Conservation (phyloP, 2,888 invertebrate species). For the Spisula subtruncata region DNA sequence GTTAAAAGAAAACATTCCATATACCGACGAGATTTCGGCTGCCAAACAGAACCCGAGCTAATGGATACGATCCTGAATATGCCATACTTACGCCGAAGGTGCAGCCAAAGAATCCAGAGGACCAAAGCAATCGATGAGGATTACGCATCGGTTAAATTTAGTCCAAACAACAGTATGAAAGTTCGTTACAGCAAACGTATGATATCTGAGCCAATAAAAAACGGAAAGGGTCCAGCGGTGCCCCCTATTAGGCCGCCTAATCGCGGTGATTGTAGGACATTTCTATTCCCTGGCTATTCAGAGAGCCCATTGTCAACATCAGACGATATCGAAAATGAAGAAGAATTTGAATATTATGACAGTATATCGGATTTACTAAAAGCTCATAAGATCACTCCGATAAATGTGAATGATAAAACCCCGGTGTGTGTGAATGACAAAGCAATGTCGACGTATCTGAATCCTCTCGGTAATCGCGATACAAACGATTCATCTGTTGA, state of each 20-base stretch:
- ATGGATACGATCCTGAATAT: slow-evolving; percentile 64
- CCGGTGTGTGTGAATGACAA: slow-evolving; percentile 60
- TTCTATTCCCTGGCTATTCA: slow-evolving; percentile 66
- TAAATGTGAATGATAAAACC: slow-evolving; percentile 30
- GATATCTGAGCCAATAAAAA: slow-evolving; percentile 52
- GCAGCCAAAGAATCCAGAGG: slow-evolving; percentile 63
- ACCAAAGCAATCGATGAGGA: slow-evolving; percentile 63
- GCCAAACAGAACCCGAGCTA: slow-evolving; percentile 78
- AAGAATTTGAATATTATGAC: slow-evolving; percentile 70
- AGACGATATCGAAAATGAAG: slow-evolving; percentile 69
- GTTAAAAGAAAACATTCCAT: slow-evolving; percentile 62
- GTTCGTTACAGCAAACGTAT: slow-evolving; percentile 50
- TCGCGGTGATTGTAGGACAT: slow-evolving; percentile 46
- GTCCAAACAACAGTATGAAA: slow-evolving; percentile 65
- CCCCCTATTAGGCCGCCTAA: neutral
- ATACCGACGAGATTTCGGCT: slow-evolving; percentile 67
- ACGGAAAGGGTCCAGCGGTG: slow-evolving; percentile 44
- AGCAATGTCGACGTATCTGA: slow-evolving; percentile 67
- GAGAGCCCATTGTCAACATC: slow-evolving; percentile 64
- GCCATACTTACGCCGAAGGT: slow-evolving; percentile 62
- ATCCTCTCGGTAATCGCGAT: slow-evolving; percentile 62
- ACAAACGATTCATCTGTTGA: slow-evolving; percentile 54
- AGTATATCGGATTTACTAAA: slow-evolving; percentile 69
- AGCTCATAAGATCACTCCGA: slow-evolving; percentile 59
- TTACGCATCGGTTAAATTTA: slow-evolving; percentile 55